Evolutionary conservation across 2,888 invertebrate species (phyloP).

Genomic region (Alsophila aescularia): DNA sequence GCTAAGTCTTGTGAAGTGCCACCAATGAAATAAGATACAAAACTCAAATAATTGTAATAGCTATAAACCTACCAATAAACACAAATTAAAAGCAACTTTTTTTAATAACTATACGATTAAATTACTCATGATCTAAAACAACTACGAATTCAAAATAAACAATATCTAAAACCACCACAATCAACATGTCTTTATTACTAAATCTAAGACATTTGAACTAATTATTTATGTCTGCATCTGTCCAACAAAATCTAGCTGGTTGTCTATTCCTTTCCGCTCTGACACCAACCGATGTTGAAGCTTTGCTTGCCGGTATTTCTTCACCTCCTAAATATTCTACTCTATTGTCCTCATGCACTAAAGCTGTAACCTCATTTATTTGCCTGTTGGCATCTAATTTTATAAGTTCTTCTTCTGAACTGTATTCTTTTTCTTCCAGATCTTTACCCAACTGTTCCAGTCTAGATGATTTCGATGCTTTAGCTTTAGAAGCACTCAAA

Average conservation of each 20-base stretch:
- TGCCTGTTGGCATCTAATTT: conserved; percentile 43
- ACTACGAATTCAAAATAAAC: not conserved
- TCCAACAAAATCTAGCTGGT: conserved; percentile 75
- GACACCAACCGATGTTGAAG: conserved; percentile 39
- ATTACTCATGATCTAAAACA: not conserved
- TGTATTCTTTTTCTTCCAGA: conserved; percentile 52
- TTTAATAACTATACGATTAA: not conserved
- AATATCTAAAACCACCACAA: not conserved
- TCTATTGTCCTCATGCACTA: conserved; percentile 24
- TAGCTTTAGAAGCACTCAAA: conserved; percentile 20
- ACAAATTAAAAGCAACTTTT: not conserved
- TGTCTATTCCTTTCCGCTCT: conserved; percentile 58
- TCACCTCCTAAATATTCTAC: conserved; percentile 47
- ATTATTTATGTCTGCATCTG: conserved; percentile 55
- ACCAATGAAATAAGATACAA: too few relatives aligned
- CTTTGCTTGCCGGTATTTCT: conserved; percentile 45
- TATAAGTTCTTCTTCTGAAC: conserved; percentile 59
- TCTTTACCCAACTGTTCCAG: conserved; percentile 66
- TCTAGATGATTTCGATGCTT: conserved; percentile 51
- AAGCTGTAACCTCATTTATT: conserved; percentile 33
- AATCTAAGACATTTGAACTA: not conserved
- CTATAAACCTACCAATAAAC: not conserved
- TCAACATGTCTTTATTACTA: not conserved
- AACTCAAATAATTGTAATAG: too few relatives aligned
- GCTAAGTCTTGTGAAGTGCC: too few relatives aligned